Evolutionary conservation across 2,888 invertebrate species (phyloP).

Genomic region (Synanthedon tipuliformis): DNA sequence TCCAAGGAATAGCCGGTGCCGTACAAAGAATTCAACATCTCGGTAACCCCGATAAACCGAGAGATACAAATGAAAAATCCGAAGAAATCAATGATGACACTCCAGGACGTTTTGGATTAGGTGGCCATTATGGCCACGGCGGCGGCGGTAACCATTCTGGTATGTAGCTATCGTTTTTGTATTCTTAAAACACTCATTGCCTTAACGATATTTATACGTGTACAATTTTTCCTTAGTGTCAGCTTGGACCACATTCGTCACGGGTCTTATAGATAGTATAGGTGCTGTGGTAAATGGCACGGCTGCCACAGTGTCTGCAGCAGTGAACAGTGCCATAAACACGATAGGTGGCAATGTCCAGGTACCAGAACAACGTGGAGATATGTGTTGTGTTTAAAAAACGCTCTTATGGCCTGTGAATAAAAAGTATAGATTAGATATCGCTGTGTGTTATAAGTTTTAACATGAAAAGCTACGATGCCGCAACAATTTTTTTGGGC

Average conservation of each 20-base stretch:
- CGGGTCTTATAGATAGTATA: constrained; percentile 46
- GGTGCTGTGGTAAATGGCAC: constrained; percentile 44
- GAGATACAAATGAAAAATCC: constrained; percentile 14
- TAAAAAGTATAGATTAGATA: no score
- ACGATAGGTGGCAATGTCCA: constrained; percentile 51
- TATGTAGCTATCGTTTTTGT: background rate
- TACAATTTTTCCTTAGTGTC: constrained; percentile 27
- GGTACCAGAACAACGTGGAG: constrained; percentile 24
- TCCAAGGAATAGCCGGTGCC: constrained; percentile 27
- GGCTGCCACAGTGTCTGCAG: constrained; percentile 31
- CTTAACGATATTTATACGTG: background rate
- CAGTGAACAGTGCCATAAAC: constrained; percentile 49
- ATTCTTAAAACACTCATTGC: background rate
- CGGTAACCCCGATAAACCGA: constrained; percentile 29
- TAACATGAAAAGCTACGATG: no score
- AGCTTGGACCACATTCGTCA: constrained; percentile 47
- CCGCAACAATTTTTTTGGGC: no score
- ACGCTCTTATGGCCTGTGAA: no score
- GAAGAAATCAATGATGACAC: constrained; percentile 15
- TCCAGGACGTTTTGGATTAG: constrained; percentile 8
- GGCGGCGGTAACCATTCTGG: constrained; percentile 9
- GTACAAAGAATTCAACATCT: constrained; percentile 31
- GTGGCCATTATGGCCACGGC: constrained; percentile 8
- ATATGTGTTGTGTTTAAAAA: background rate
- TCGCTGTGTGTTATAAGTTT: no score